Conservation (phyloP, 2,113 vertebrate species). For the Myxocyprinus asiaticus region DNA sequence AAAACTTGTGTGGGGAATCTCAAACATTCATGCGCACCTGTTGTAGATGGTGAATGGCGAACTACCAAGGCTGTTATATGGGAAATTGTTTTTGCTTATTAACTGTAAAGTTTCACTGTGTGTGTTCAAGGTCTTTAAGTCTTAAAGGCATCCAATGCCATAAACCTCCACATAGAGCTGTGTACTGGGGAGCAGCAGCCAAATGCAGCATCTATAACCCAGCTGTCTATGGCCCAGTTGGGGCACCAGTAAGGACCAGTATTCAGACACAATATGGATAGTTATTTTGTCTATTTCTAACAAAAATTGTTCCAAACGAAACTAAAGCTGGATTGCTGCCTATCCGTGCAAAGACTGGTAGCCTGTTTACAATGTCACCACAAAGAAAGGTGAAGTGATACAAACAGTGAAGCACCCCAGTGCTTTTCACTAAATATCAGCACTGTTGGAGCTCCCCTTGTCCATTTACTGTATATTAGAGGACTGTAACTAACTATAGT, state of each 20-base stretch:
- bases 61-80: neutral
- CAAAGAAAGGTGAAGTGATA: too few species aligned
- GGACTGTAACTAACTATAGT: neutral
- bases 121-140: slow-evolving; percentile 9
- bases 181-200: neutral
- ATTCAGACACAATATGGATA: neutral
- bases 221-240: neutral
- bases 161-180: neutral
- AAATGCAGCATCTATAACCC: neutral
- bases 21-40: neutral
- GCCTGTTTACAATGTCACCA: too few species aligned
- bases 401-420: too few species aligned
- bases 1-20: neutral
- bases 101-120: slow-evolving; percentile 17
- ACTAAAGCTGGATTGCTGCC: too few species aligned
- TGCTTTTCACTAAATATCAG: too few species aligned
- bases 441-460: too few species aligned
- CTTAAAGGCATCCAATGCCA: neutral
- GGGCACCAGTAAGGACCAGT: neutral
- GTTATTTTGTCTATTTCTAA: neutral
- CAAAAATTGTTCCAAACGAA: neutral
- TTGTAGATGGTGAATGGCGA: neutral
- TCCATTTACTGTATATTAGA: too few species aligned
- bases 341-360: too few species aligned
- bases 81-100: neutral